Evolutionary conservation across 2,888 invertebrate genomes (phyloP), one percentile per base, ranked within the genome.

Genomic region (Drosophila rellima): DNA sequence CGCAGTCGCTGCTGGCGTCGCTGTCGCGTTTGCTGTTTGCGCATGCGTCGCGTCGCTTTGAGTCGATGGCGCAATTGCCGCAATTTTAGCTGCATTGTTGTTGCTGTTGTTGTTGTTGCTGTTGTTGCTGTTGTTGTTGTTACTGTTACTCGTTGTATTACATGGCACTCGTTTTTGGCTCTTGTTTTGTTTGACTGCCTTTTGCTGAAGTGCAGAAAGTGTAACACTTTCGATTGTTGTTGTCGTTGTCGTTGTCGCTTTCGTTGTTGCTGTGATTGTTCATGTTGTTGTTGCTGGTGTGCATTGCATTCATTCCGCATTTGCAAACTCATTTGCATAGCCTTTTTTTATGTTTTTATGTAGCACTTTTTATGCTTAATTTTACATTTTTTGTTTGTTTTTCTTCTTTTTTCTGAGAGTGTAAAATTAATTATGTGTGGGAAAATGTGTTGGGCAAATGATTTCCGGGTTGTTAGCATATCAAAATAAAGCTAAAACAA

Each of bases 201-300:
- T 69, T 74, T 77, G 74, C 70, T 80, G 77, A 78, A 86, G 82
- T 84, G 80, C 87, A 82, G 86, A 90, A 90, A 89, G 90, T 90
- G 90, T 90, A 84, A 90, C 90, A 90, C 90, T 90, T 90, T 90
- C 89, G 86, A 89, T 86, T 88, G 86, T 86, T 89, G 78, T 57
- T 64, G 39, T 44, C 64, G 62, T 50, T 56, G 51, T 39, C 44
- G 40, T 52, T 61, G 50, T 39, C 39, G 39, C 47, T 54, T 18
- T 39, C 44, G 52, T 61, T 54, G 37, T 44, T 55, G 59, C 10
- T 48, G 31, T 35, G 52, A 59, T 33, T 67, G 47, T 33, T 51
- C 23, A 51, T 62, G 42, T 35, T 66, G 44, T 39, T 50, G 64
- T 61, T 56, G 44, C 57, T 59, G 64, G 57, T 61, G 68, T 76